phyloP scores from a whole-genome alignment of 2,888 invertebrate species.

The Allacma fusca region DNA sequence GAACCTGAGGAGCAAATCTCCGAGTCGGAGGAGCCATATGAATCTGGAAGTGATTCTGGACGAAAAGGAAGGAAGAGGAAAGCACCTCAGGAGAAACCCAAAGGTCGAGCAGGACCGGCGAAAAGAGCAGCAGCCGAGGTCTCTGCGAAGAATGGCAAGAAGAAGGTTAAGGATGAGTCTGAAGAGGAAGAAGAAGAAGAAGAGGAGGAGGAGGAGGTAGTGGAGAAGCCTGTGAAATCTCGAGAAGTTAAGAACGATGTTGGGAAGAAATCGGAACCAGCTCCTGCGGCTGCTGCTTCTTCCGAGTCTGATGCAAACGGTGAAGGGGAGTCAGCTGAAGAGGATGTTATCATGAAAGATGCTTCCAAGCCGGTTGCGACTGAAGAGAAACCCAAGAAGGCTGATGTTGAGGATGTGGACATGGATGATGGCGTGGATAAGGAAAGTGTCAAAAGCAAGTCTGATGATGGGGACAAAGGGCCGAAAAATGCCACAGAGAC shows the following conservation, averaged over 20 bases:
- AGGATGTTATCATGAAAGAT: not conserved
- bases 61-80: slow-evolving; percentile 34
- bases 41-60: slow-evolving; percentile 1
- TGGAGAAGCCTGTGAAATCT: slow-evolving; percentile 16
- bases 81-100: slow-evolving; percentile 31
- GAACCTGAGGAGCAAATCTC: slow-evolving; percentile 35
- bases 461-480: slow-evolving; percentile 33
- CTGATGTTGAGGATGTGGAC: not conserved
- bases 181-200: slow-evolving; percentile 33
- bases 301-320: slow-evolving; percentile 36
- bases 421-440: not conserved
- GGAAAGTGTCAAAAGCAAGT: slow-evolving; percentile 27
- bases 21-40: slow-evolving; percentile 33
- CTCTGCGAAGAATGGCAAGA: slow-evolving; percentile 11
- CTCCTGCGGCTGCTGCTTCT: slow-evolving; percentile 11
- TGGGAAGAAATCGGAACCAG: not conserved
- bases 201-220: slow-evolving; percentile 8
- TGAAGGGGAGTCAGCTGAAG: not conserved
- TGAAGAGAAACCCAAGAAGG: slow-evolving; percentile 10
- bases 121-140: slow-evolving; percentile 12
- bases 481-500: slow-evolving; percentile 71
- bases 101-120: slow-evolving; percentile 25
- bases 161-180: slow-evolving; percentile 12
- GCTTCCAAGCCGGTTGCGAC: not conserved
- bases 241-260: slow-evolving; percentile 11